phyloP scores from a whole-genome alignment of 2,888 invertebrate species.

The Bugula neritina region DNA sequence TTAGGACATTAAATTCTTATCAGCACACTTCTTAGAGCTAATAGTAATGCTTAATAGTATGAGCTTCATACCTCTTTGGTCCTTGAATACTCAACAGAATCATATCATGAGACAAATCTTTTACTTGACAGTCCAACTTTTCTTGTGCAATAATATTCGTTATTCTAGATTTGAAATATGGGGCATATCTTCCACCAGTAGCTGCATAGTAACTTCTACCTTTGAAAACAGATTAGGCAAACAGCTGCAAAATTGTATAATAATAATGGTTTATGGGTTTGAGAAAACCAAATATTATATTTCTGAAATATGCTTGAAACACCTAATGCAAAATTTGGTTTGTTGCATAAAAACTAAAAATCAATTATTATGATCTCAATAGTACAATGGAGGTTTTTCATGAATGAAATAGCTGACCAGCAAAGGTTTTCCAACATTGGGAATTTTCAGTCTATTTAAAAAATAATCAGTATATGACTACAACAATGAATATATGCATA shows the following conservation, averaged over 20 bases:
- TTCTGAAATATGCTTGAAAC: no score
- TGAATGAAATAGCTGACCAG: no score
- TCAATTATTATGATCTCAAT: no score
- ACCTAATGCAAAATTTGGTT: background rate
- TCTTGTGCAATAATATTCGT: slow-evolving; percentile 64
- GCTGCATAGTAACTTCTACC: slow-evolving; percentile 73
- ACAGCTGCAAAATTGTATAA: background rate
- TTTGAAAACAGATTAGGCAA: slow-evolving; percentile 13
- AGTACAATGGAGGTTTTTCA: no score
- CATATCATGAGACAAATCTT: slow-evolving; percentile 71
- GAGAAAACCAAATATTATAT: no score
- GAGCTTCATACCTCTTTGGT: slow-evolving; percentile 63
- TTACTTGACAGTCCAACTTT: slow-evolving; percentile 68
- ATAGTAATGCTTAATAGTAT: no score
- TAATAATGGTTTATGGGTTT: background rate
- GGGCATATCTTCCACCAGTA: slow-evolving; percentile 72
- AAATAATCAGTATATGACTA: no score
- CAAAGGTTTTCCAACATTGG: no score
- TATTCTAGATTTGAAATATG: slow-evolving; percentile 71
- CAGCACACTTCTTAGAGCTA: no score
- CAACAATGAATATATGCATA: no score
- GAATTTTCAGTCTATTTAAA: no score
- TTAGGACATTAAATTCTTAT: no score
- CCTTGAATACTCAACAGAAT: slow-evolving; percentile 80
- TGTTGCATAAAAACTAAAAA: background rate